Conservation (phyloP, 1,140 invertebrate species). For the Halictus rubicundus region DNA sequence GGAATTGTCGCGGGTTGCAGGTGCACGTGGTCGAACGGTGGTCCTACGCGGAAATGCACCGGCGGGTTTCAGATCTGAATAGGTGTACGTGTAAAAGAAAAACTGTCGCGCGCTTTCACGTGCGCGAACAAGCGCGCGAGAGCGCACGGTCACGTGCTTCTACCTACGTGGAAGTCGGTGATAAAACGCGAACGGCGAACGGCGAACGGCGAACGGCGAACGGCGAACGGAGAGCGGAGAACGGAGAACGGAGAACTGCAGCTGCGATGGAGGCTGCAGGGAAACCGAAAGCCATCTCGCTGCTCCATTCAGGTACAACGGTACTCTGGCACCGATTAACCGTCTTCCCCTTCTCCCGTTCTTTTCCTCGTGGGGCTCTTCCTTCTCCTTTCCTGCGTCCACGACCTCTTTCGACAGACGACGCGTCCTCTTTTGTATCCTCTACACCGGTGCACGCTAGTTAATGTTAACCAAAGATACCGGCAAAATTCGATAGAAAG, state of each 20-base stretch:
- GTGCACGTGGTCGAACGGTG: conserved; percentile 26
- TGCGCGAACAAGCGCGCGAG: not conserved
- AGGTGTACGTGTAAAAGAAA: not conserved
- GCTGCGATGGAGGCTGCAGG: conserved; percentile 59
- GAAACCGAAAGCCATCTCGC: conserved; percentile 68
- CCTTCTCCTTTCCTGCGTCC: conserved; percentile 46
- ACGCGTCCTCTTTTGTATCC: conserved; percentile 32
- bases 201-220: conserved; percentile 29
- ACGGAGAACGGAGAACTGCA: conserved; percentile 45
- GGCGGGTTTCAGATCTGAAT: no score
- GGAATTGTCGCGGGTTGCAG: not conserved
- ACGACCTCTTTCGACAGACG: conserved; percentile 42
- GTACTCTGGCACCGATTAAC: conserved; percentile 78
- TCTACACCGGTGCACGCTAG: no score
- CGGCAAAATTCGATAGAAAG: no score
- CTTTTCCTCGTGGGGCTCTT: conserved; percentile 44
- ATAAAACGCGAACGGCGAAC: no score
- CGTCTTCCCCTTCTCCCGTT: conserved; percentile 49
- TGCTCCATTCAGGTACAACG: conserved; percentile 77
- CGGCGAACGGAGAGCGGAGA: not conserved
- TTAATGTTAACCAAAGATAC: no score
- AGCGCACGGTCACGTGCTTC: no score
- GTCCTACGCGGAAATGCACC: conserved; percentile 21
- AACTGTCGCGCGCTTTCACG: conserved; percentile 49
- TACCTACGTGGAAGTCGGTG: no score